Evolutionary conservation across 2,113 vertebrate genomes (phyloP).

Genomic region (Egretta garzetta): DNA sequence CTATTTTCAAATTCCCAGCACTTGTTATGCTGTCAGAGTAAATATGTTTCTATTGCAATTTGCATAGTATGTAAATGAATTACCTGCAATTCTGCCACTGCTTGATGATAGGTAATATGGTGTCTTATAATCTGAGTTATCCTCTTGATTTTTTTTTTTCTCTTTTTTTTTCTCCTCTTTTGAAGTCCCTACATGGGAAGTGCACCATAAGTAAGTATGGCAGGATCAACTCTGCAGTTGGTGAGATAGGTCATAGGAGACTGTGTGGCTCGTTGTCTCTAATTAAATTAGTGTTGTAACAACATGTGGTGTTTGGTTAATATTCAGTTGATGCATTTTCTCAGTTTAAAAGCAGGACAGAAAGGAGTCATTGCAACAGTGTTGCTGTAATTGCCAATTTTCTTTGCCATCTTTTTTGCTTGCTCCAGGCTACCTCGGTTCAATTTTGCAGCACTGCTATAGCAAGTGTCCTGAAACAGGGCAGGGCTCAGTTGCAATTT

Average conservation of each 20-base stretch:
- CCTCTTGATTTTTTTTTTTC: neutral
- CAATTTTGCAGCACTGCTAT: neutral
- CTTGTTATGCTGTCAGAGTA: neutral
- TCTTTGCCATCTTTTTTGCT: neutral
- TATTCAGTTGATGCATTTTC: neutral
- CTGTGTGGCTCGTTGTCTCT: neutral
- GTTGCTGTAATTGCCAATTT: neutral
- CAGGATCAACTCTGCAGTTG: neutral
- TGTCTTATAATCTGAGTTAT: neutral
- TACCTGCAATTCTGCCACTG: neutral
- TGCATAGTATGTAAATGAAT: neutral
- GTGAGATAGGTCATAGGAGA: neutral
- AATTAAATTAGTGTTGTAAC: neutral
- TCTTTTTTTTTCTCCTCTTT: neutral
- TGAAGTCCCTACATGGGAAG: neutral
- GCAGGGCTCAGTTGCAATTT: neutral
- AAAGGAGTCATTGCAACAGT: neutral
- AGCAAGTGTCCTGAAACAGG: neutral
- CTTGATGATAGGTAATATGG: neutral
- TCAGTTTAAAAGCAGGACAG: neutral
- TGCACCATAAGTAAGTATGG: neutral
- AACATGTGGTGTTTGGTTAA: neutral
- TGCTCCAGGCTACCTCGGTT: neutral
- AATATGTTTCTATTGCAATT: neutral
- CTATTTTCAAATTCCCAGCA: neutral